Percentiles rank a stretch among this genome's conserved stretches.
Evolutionary conservation across 2,113 vertebrate genomes (phyloP).

Genomic region (Meles meles): DNA sequence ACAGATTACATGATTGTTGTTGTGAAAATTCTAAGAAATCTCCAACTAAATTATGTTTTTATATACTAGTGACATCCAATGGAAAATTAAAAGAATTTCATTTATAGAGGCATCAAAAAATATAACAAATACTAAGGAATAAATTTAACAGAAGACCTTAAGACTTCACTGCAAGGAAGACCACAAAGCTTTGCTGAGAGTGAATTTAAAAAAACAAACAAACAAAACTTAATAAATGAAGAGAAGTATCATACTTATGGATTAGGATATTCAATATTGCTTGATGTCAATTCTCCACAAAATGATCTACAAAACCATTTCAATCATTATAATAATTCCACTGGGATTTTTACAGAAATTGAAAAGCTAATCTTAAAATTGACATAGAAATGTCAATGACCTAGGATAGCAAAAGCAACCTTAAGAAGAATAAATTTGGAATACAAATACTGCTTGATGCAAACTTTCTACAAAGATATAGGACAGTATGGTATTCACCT

Average conservation of each 20-base stretch:
- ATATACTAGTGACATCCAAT: background rate
- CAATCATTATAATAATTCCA: background rate
- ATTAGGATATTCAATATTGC: background rate
- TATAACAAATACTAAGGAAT: background rate
- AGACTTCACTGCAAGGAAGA: background rate
- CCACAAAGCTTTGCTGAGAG: background rate
- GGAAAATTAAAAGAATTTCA: constrained; percentile 26
- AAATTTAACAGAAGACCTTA: background rate
- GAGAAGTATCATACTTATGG: background rate
- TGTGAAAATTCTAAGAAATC: background rate
- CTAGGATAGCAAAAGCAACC: background rate
- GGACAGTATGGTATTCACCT: background rate
- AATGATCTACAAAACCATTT: background rate
- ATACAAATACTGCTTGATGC: background rate
- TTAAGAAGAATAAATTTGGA: background rate
- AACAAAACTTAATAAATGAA: background rate
- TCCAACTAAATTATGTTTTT: background rate
- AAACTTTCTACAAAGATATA: background rate
- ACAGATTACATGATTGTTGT: background rate
- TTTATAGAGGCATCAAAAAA: background rate
- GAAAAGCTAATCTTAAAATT: background rate
- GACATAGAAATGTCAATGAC: background rate
- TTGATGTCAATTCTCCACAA: background rate
- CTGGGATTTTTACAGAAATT: background rate
- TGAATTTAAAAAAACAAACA: background rate